These are phyloP conservation scores for Meiosimyza decipiens DNA, from an alignment of 2,888 invertebrate genomes.

Conservation along the genomic window DNA sequence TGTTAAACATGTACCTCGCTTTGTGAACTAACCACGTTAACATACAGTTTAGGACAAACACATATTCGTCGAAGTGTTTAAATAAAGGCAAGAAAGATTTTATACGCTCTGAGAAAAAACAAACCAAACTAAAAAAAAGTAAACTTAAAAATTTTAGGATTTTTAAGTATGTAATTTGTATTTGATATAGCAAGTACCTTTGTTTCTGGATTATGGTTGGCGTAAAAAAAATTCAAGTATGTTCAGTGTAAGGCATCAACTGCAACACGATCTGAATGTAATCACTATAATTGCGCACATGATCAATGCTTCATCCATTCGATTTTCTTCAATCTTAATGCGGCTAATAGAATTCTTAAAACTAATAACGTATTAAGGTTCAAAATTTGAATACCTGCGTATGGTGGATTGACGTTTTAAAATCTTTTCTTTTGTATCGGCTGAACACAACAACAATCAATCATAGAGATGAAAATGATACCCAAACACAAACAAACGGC, in stretches of 20 bases:
- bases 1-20: conserved; percentile 25
- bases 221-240: conserved; percentile 13
- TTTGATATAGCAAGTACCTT: conserved; percentile 30
- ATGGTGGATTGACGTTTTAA: conserved; percentile 19
- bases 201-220: conserved; percentile 31
- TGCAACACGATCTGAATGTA: conserved; percentile 34
- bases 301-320: conserved; percentile 30
- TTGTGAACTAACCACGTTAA: conserved; percentile 20
- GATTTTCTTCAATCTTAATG: conserved; percentile 32
- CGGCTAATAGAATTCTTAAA: conserved; percentile 31
- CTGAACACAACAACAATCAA: conserved; percentile 17
- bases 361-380: conserved; percentile 28
- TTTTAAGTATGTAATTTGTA: conserved; percentile 24
- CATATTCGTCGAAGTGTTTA: conserved; percentile 21
- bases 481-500: conserved; percentile 12
- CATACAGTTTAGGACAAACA: conserved; percentile 15
- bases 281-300: conserved; percentile 23
- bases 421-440: conserved; percentile 13
- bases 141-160: conserved; percentile 31
- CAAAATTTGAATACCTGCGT: conserved; percentile 26
- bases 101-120: neutral
- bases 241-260: conserved; percentile 31
- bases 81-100: neutral
- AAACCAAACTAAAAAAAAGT: conserved; percentile 32
- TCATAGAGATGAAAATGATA: conserved; percentile 16